These are phyloP conservation scores for Anagyrus pseudococci DNA, from an alignment of 2,888 invertebrate genomes.

Conservation along the genomic window DNA sequence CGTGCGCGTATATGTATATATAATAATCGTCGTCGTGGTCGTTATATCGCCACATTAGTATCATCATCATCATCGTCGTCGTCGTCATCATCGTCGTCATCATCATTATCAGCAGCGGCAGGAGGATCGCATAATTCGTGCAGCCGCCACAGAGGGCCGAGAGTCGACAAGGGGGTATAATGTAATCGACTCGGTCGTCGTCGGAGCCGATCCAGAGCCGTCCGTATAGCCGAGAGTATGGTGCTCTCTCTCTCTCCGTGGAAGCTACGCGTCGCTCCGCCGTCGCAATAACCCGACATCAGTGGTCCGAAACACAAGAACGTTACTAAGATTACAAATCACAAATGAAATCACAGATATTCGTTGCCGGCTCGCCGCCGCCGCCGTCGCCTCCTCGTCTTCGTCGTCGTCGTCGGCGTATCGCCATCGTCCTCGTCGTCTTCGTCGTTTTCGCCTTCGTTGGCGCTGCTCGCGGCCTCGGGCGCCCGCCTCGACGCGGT, in stretches of 20 bases:
- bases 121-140: too few relatives aligned
- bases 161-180: too few relatives aligned
- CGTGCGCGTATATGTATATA: neutral
- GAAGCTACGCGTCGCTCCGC: neutral
- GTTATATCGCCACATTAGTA: too few relatives aligned
- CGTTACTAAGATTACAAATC: constrained; percentile 53
- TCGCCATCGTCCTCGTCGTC: neutral
- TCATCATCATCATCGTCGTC: too few relatives aligned
- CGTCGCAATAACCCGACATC: neutral
- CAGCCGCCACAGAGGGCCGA: too few relatives aligned
- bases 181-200: too few relatives aligned
- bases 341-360: constrained; percentile 63
- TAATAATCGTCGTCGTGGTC: neutral
- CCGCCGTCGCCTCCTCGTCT: neutral
- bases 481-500: neutral
- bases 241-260: neutral
- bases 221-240: neutral
- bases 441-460: neutral
- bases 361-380: constrained; percentile 57
- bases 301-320: constrained; percentile 2
- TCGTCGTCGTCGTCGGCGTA: neutral
- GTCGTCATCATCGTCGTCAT: too few relatives aligned
- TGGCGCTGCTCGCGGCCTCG: neutral
- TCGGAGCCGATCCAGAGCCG: neutral
- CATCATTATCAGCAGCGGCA: too few relatives aligned